Base-by-base conservation (phyloP, 2,888 invertebrate genomes). In the Cosmorhoe ocellata region DNA sequence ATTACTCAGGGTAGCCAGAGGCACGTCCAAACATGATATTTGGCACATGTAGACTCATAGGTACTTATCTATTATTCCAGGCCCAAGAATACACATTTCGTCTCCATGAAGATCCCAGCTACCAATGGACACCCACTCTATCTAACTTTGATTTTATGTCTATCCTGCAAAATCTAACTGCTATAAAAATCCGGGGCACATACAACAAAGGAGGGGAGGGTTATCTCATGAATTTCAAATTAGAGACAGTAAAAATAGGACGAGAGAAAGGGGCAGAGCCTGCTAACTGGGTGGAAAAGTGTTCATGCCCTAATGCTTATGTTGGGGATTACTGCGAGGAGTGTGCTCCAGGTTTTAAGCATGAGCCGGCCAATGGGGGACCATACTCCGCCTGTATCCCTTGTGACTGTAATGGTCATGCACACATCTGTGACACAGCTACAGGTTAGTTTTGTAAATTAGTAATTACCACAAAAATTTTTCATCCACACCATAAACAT, bases 301-400 rank as follows among this genome's bases (percentile, higher is more conserved):
- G 99, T 74, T 94, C 95, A 1, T 99, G 99, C 71, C 97, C 97
- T 0, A 91, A 92, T 67, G 95, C 94, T 0, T 98, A 97, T 63
- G 93, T 98, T 0, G 98, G 99, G 0, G 98, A 99, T 81, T 98
- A 97, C 79, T 99, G 99, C 73, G 99, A 99, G 81, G 97, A 97
- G 0, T 99, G 99, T 76, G 96, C 96, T 0, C 97, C 98, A 0
- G 99, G 99, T 0, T 99, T 93, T 78, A 94, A 98, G 38, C 97
- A 99, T 64, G 96, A 96, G 60, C 97, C 97, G 0, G 94, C 97
- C 0, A 94, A 95, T 61, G 98, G 98, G 0, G 99, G 99, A 1
- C 96, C 98, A 0, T 98, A 98, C 75, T 96, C 97, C 58, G 93
- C 94, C 1, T 99, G 99, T 76, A 95, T 99, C 27, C 97, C 97